phyloP scores from a whole-genome alignment of 2,797 vertebrate species.

The Vipera ursinii region DNA sequence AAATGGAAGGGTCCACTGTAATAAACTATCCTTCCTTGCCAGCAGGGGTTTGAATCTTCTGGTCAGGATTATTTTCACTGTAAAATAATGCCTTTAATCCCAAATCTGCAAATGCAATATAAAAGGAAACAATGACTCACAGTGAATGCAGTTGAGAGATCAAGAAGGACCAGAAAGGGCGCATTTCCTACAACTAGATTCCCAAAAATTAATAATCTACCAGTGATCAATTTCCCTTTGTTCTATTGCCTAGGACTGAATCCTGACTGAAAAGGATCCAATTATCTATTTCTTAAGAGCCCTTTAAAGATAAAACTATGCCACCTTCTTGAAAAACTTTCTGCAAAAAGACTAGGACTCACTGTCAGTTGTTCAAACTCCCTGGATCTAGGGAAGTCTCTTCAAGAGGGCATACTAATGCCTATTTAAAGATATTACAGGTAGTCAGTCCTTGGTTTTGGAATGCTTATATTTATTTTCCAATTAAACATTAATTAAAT shows the following conservation, averaged over 20 bases:
- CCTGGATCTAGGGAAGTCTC: not conserved
- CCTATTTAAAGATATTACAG: not conserved
- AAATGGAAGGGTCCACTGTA: not conserved
- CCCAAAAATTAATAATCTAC: not conserved
- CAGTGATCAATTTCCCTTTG: not conserved
- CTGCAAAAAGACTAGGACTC: not conserved
- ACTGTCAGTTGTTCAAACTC: not conserved
- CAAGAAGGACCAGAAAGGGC: too few species aligned
- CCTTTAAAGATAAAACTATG: not conserved
- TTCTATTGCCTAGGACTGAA: not conserved
- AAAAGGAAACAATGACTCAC: not conserved
- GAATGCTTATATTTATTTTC: not conserved
- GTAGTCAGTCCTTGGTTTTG: not conserved
- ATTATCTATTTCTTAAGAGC: not conserved
- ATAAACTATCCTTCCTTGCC: not conserved
- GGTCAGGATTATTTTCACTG: not conserved
- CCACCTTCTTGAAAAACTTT: not conserved
- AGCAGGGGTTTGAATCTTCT: not conserved
- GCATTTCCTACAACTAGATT: not conserved
- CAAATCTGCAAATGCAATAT: not conserved
- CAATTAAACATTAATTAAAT: not conserved
- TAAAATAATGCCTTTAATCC: not conserved
- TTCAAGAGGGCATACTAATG: not conserved
- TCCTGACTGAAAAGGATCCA: not conserved
- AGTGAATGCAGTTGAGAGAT: too few species aligned